Evolutionary conservation across 2,888 invertebrate species (phyloP).

Genomic region (Melinaea marsaeus): DNA sequence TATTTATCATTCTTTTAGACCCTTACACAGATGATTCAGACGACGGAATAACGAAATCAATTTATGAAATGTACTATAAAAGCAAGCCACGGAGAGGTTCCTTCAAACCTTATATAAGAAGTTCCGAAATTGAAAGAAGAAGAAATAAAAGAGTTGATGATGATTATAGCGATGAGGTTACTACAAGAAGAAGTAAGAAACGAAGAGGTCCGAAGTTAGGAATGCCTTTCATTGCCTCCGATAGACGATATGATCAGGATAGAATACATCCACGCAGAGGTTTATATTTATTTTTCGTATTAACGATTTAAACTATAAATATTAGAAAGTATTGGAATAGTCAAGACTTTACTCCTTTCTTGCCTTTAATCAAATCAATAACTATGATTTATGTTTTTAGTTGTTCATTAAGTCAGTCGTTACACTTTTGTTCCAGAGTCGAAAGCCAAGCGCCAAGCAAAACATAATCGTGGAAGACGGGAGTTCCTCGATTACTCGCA

Average conservation of each 20-base stretch:
- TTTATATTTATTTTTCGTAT: neutral
- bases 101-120: constrained; percentile 31
- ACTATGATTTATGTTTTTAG: neutral
- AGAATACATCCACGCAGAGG: constrained; percentile 23
- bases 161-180: constrained; percentile 15
- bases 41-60: constrained; percentile 63
- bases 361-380: constrained; percentile 8
- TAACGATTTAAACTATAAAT: no score
- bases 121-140: constrained; percentile 30
- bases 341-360: no score
- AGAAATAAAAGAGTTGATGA: constrained; percentile 27
- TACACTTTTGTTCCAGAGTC: neutral
- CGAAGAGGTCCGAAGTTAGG: constrained; percentile 23
- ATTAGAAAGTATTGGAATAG: no score
- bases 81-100: constrained; percentile 29
- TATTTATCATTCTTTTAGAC: constrained; percentile 30
- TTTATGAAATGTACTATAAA: constrained; percentile 69
- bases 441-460: neutral
- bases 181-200: constrained; percentile 19
- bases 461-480: constrained; percentile 8
- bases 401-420: neutral
- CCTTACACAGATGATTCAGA: constrained; percentile 42
- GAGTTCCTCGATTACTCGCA: constrained; percentile 17
- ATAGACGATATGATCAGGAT: constrained; percentile 21
- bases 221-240: constrained; percentile 37